These are phyloP conservation scores for Cylas formicarius DNA, from an alignment of 1,140 invertebrate species.

Conservation along the genomic window DNA sequence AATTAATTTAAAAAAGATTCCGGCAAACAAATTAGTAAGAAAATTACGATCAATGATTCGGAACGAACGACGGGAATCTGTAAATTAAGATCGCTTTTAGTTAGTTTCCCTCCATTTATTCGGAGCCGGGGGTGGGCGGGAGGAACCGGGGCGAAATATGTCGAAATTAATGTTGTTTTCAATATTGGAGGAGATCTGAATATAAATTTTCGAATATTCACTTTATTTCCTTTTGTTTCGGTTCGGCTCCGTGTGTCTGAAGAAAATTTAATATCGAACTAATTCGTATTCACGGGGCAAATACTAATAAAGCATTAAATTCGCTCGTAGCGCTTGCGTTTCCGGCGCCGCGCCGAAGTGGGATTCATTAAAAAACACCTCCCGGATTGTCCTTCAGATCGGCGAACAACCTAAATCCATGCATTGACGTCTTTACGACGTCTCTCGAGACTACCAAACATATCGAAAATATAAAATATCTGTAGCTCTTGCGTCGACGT, in stretches of 20 bases:
- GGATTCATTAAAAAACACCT: no score
- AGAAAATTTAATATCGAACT: constrained; percentile 29
- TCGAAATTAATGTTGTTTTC: constrained; percentile 37
- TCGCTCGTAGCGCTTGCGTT: constrained; percentile 17
- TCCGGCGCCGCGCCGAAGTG: no score
- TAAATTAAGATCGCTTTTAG: constrained; percentile 31
- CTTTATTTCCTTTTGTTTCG: constrained; percentile 22
- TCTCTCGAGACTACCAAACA: no score
- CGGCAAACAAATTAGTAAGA: constrained; percentile 33
- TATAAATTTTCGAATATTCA: constrained; percentile 33
- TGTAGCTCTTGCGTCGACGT: no score
- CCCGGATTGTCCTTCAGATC: no score
- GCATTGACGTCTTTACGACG: no score
- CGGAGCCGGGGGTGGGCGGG: no score
- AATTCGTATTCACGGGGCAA: constrained; percentile 26
- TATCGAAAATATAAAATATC: no score
- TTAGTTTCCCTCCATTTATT: constrained; percentile 31
- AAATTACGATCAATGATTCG: constrained; percentile 38
- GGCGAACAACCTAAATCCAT: no score
- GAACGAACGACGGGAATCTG: constrained; percentile 26
- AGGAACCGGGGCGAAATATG: constrained; percentile 32
- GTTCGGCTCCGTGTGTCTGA: constrained; percentile 2
- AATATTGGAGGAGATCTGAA: constrained; percentile 35
- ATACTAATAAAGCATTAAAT: constrained; percentile 30
- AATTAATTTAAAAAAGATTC: constrained; percentile 23